phyloP scores from a whole-genome alignment of 2,888 invertebrate species.

The Blera fallax region DNA sequence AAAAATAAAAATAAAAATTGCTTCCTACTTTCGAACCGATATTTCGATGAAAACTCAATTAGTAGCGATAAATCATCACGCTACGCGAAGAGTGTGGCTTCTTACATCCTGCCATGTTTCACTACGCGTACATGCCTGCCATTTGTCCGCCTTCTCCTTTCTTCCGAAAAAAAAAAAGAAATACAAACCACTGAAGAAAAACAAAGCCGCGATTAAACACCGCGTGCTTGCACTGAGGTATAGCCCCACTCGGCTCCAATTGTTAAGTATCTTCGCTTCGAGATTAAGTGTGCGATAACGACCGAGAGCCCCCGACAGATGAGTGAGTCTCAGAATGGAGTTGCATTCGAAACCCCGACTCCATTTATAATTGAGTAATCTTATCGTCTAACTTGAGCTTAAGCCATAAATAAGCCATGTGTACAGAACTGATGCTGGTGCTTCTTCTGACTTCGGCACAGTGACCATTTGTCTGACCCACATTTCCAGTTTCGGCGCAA shows the following conservation, averaged over 20 bases:
- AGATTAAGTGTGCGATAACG: conserved; percentile 65
- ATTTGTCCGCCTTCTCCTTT: conserved; percentile 59
- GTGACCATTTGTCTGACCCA: conserved; percentile 56
- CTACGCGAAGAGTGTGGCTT: conserved; percentile 55
- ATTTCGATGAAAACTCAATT: conserved; percentile 71
- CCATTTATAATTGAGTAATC: conserved; percentile 69
- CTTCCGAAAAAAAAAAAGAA: conserved; percentile 11
- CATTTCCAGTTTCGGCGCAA: conserved; percentile 44
- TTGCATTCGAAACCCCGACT: conserved; percentile 26
- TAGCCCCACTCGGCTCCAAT: conserved; percentile 39
- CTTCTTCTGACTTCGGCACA: conserved; percentile 21
- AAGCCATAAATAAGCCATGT: conserved; percentile 60
- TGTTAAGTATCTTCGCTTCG: conserved; percentile 58
- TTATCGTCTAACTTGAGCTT: conserved; percentile 67
- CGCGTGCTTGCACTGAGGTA: conserved; percentile 40
- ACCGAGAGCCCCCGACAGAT: conserved; percentile 47
- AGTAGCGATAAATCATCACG: conserved; percentile 66
- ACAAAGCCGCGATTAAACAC: conserved; percentile 25
- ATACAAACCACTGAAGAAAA: neutral
- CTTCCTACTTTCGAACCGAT: conserved; percentile 63
- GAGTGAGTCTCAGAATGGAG: conserved; percentile 42
- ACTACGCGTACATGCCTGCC: conserved; percentile 48
- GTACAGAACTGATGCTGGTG: conserved; percentile 12
- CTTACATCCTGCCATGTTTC: conserved; percentile 59
- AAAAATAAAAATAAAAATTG: neutral